Evolutionary conservation across 1,140 invertebrate genomes (phyloP), one percentile per base, ranked within the genome.

Genomic region (Zaprionus davidi): DNA sequence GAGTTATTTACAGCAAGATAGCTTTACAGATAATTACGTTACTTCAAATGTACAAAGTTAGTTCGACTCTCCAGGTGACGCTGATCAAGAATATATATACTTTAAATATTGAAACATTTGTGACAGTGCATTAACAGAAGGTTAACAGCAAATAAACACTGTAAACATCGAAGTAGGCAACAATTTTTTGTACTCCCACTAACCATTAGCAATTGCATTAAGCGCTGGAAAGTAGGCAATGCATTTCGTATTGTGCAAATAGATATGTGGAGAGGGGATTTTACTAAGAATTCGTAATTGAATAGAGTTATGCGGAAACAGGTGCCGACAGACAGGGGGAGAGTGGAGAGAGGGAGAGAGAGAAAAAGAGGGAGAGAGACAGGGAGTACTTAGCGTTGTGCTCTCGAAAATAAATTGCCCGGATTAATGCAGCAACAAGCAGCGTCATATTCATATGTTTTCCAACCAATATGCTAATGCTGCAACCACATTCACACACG

Each of bases 381-480:
- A n/a, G 41, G 17, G 22, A 12, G 22, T 49, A 55, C 65, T 66
- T 70, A 55, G 22, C 36, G 36, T n/a, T 46, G 41, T 20, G 68
- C 73, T 65, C 69, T 76, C 44, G 44, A 26, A 44, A 46, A 15
- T 36, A 76, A 71, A 76, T 71, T 49, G 67, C 28, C 34, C 51
- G 73, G 73, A 76, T 76, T 76, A 76, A 76, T 71, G 68, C 46
- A 41, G 36, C 51, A 64, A 31, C 15, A 20, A 41, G 57, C 56
- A 60, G 56, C 56, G 69, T 71, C 57, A 71, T 76, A 71, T 76
- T 58, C 60, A 76, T 76, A 65, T 49, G 41, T 41, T 57, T 57
- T 46, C 64, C 62, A 75, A 64, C 72, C 78, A 80, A 85, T 81
- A 85, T 84, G 81, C 82, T 85, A 84, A 84, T 84, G 62, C 28